Percentiles rank a stretch among this genome's conserved stretches.
Conservation (phyloP, 2,797 vertebrate genomes). For the Amphiprion clarkii region DNA sequence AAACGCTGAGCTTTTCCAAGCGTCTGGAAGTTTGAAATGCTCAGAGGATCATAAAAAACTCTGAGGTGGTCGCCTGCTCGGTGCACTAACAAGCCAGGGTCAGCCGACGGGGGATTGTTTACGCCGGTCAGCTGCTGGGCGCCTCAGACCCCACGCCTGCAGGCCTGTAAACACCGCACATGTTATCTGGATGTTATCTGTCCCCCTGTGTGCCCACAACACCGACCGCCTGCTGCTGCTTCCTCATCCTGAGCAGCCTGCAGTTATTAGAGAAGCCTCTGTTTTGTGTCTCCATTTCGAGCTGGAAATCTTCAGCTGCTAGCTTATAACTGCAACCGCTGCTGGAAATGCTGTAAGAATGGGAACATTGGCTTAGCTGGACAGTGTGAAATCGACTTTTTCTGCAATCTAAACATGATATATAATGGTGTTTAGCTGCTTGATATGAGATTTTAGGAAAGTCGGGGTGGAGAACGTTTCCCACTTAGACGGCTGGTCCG, state of each 20-base stretch:
- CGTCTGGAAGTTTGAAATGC: slow-evolving; percentile 50
- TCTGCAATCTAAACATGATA: slow-evolving; percentile 17
- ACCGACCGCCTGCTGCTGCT: slow-evolving; percentile 2
- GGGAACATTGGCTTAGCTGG: slow-evolving; percentile 18
- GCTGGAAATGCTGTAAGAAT: slow-evolving; percentile 20
- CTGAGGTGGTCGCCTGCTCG: slow-evolving; percentile 64
- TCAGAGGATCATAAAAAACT: slow-evolving; percentile 60
- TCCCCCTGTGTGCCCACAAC: background rate
- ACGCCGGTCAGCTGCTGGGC: slow-evolving; percentile 55
- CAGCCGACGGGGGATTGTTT: slow-evolving; percentile 58
- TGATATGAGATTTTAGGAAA: slow-evolving; percentile 50
- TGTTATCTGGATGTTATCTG: slow-evolving; percentile 38
- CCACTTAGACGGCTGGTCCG: slow-evolving; percentile 15
- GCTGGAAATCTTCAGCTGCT: slow-evolving; percentile 26
- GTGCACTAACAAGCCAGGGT: slow-evolving; percentile 47
- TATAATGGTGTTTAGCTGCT: slow-evolving; percentile 31
- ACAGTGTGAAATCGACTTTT: background rate
- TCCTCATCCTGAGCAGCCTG: slow-evolving; percentile 9
- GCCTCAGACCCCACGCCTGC: slow-evolving; percentile 6
- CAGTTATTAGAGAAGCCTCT: slow-evolving; percentile 23
- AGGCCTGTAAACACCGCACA: slow-evolving; percentile 43
- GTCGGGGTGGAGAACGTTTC: slow-evolving; percentile 47
- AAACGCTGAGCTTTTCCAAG: slow-evolving; percentile 40
- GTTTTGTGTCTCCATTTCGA: slow-evolving; percentile 27
- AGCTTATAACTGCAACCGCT: slow-evolving; percentile 26